Conservation (phyloP, 1,140 invertebrate species). For the Venturia canescens region DNA sequence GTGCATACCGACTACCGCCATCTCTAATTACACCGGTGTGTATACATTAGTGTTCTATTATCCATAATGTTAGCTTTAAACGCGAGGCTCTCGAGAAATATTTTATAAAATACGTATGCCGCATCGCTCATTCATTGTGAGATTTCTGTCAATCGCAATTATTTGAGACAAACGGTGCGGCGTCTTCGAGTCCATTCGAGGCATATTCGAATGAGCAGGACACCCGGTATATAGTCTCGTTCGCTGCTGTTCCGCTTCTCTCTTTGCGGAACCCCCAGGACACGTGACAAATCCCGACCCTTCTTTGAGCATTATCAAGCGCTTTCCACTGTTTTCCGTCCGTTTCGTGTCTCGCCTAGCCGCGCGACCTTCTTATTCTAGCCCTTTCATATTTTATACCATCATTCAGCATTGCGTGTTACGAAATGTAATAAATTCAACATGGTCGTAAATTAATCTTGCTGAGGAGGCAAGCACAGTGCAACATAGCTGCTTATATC, state of each 20-base stretch:
- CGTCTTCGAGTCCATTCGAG: too few species aligned
- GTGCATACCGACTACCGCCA: constrained; percentile 87
- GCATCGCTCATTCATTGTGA: too few species aligned
- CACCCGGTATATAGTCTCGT: too few species aligned
- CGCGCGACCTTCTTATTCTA: background rate
- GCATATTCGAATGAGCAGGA: too few species aligned
- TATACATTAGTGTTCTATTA: constrained; percentile 53
- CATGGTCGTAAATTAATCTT: constrained; percentile 36
- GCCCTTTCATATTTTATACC: constrained; percentile 14
- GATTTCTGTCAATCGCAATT: too few species aligned
- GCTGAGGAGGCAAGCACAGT: background rate
- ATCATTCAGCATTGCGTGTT: background rate
- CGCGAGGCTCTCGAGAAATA: too few species aligned
- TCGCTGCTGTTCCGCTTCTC: background rate
- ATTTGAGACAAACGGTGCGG: too few species aligned
- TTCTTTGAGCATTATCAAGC: background rate
- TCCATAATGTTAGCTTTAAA: constrained; percentile 33
- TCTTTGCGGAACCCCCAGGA: background rate
- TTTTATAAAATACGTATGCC: too few species aligned
- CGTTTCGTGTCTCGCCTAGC: constrained; percentile 16
- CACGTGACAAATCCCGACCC: constrained; percentile 44
- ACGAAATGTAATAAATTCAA: constrained; percentile 43
- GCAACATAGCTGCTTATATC: constrained; percentile 32
- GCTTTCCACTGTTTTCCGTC: background rate
- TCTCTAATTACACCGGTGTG: constrained; percentile 90